These are phyloP conservation scores for Ochotona curzoniae DNA, from an alignment of 2,113 vertebrate genomes.

Conservation along the genomic window DNA sequence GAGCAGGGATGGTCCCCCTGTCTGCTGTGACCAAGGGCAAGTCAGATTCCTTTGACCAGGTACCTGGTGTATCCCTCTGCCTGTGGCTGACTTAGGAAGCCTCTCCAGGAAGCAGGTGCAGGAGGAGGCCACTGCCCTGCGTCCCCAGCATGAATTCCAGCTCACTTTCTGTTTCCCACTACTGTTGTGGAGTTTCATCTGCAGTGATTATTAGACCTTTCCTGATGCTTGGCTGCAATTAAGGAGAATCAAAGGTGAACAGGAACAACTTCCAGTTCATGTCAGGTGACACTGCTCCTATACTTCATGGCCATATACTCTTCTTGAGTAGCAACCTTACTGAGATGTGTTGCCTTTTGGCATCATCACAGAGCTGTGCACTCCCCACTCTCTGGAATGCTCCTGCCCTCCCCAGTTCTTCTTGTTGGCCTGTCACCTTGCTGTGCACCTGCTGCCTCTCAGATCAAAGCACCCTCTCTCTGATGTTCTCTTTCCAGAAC, in stretches of 20 bases:
- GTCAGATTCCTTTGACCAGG: not conserved
- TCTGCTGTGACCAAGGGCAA: not conserved
- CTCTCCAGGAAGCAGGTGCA: not conserved
- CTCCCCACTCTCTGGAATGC: not conserved
- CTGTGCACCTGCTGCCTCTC: not conserved
- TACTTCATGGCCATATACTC: not conserved
- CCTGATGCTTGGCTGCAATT: not conserved
- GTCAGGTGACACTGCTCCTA: not conserved
- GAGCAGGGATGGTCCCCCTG: too few species aligned
- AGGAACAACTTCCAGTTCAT: not conserved
- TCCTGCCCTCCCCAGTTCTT: fast-evolving
- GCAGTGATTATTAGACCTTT: not conserved
- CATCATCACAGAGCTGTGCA: not conserved
- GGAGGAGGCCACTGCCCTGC: not conserved
- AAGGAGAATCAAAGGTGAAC: not conserved
- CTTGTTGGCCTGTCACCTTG: not conserved
- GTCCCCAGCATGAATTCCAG: not conserved
- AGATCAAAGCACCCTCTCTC: not conserved
- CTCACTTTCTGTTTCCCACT: not conserved
- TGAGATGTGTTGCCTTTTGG: not conserved
- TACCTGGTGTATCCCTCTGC: too few species aligned
- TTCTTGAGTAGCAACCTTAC: not conserved
- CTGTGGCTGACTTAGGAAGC: not conserved
- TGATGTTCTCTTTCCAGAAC: not conserved
- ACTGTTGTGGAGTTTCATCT: not conserved